These are phyloP conservation scores for Dipodomys merriami DNA, from an alignment of 2,113 vertebrate genomes.

Conservation along the genomic window DNA sequence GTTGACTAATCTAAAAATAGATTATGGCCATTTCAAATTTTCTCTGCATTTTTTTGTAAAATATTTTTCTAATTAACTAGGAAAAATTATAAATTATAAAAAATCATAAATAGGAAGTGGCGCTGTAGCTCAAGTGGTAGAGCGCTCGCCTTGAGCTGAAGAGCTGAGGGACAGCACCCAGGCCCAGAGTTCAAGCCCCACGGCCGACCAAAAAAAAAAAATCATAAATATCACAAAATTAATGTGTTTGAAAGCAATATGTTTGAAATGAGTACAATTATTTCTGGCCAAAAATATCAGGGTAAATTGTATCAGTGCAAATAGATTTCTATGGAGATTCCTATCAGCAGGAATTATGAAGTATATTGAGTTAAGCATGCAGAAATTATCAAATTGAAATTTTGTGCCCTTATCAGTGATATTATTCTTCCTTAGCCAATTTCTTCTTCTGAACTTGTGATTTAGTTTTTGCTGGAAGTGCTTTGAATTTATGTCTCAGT, in stretches of 20 bases:
- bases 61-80: neutral
- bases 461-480: neutral
- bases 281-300: conserved; percentile 75
- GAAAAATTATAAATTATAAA: neutral
- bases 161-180: no score
- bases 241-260: neutral
- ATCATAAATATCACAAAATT: neutral
- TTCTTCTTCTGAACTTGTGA: no score
- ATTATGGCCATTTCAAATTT: conserved; percentile 34
- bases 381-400: neutral
- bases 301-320: conserved; percentile 72
- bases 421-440: neutral
- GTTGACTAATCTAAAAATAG: neutral
- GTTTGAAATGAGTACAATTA: conserved; percentile 62
- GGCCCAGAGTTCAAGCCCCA: no score
- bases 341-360: neutral
- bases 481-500: neutral
- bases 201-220: no score
- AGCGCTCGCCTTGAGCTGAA: no score
- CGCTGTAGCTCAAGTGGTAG: no score
- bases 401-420: no score
- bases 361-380: neutral
- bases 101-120: neutral
- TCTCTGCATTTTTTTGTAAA: neutral
- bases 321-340: conserved; percentile 66